These are phyloP conservation scores for Thinocorus orbignyianus DNA, from an alignment of 2,113 vertebrate species.

Conservation along the genomic window DNA sequence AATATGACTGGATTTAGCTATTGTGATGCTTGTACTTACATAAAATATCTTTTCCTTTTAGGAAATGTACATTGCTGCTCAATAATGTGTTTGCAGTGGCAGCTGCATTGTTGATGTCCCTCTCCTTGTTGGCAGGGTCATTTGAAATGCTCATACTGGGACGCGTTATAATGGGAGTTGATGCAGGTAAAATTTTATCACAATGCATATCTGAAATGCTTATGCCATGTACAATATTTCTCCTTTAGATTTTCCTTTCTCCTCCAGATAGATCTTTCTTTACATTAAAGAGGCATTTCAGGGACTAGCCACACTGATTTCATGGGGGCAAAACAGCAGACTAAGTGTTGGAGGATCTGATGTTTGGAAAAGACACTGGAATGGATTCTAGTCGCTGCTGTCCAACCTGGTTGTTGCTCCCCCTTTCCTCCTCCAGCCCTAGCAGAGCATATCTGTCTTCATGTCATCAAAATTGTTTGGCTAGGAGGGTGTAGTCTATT, in stretches of 20 bases:
- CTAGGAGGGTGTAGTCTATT: background rate
- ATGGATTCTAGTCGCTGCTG: background rate
- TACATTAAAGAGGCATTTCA: background rate
- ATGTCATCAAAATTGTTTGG: background rate
- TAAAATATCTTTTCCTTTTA: constrained; percentile 48
- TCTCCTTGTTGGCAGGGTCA: constrained; percentile 77
- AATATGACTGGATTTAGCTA: background rate
- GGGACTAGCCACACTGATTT: background rate
- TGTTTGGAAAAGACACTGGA: background rate
- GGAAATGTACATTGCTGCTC: constrained; percentile 85
- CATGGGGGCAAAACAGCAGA: background rate
- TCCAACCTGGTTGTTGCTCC: background rate
- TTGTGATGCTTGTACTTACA: background rate
- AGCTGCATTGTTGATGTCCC: constrained; percentile 83
- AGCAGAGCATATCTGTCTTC: rapidly evolving
- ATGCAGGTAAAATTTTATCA: constrained; percentile 82
- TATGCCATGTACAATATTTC: background rate
- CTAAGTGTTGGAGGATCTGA: background rate
- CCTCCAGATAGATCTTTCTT: background rate
- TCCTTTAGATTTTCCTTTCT: background rate
- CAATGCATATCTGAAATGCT: rapidly evolving
- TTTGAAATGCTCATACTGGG: constrained; percentile 95
- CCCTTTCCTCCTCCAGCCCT: background rate
- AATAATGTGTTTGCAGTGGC: constrained; percentile 87
- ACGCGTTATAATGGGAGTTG: constrained; percentile 86